Conservation (phyloP, 2,797 vertebrate genomes). For the Lepilemur septentrionalis region DNA sequence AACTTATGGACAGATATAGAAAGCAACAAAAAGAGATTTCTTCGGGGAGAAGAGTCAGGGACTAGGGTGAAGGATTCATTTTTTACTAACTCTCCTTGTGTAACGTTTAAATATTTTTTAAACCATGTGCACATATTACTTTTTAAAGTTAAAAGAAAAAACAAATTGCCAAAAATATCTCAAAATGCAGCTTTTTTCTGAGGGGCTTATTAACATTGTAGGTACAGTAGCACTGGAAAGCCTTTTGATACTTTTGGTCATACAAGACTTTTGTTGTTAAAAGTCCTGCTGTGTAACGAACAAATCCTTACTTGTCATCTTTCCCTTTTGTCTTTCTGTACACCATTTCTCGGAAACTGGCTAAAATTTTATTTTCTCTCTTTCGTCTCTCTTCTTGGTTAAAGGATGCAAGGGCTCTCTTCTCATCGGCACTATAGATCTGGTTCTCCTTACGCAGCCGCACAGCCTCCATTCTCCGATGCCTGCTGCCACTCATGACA, state of each 20-base stretch:
- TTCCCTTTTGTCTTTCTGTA: slow-evolving; percentile 88
- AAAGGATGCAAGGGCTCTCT: slow-evolving; percentile 96
- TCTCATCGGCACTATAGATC: slow-evolving; percentile 98
- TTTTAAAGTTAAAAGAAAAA: background rate
- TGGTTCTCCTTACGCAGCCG: slow-evolving; percentile 99
- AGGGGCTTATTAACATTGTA: background rate
- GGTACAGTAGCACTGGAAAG: background rate
- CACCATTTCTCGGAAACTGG: slow-evolving; percentile 96
- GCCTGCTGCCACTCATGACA: slow-evolving; percentile 99
- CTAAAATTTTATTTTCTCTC: slow-evolving; percentile 96
- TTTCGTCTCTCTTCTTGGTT: slow-evolving; percentile 97
- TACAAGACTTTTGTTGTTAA: background rate
- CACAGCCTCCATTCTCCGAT: slow-evolving; percentile 98
- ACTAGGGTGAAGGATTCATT: background rate
- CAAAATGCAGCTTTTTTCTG: background rate
- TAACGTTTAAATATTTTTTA: background rate
- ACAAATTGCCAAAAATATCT: background rate
- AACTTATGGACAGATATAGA: background rate
- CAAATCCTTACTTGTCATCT: slow-evolving; percentile 84
- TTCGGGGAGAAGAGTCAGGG: background rate
- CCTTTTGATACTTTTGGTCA: background rate
- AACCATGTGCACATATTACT: background rate
- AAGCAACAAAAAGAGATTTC: background rate
- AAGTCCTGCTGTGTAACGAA: background rate
- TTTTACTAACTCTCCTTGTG: background rate